These are phyloP conservation scores for Listrodromus nycthemerus DNA, from an alignment of 2,888 invertebrate species.

Conservation along the genomic window DNA sequence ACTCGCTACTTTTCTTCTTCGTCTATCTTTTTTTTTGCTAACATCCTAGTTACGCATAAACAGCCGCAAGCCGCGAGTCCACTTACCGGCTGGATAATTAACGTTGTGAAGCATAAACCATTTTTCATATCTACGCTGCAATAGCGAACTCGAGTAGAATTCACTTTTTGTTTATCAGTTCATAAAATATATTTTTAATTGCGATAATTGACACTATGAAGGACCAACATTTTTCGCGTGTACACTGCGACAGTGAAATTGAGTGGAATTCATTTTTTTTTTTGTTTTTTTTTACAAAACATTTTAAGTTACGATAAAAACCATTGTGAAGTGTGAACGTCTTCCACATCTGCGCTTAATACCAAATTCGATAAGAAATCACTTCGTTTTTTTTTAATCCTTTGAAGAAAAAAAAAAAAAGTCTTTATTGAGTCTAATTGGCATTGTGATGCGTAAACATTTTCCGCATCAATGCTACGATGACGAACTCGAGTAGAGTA, in stretches of 20 bases:
- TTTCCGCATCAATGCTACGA: neutral
- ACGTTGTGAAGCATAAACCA: slow-evolving; percentile 41
- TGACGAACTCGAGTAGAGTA: neutral
- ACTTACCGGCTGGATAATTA: slow-evolving; percentile 28
- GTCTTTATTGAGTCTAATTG: slow-evolving; percentile 1
- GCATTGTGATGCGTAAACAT: slow-evolving; percentile 40
- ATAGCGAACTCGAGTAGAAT: neutral
- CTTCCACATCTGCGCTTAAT: neutral
- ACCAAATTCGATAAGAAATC: neutral
- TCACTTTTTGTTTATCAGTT: neutral
- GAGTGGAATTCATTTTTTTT: neutral
- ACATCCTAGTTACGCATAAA: slow-evolving; percentile 17
- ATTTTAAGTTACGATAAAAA: slow-evolving; percentile 6
- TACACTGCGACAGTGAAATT: neutral
- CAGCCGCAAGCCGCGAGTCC: slow-evolving; percentile 9
- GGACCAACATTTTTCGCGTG: slow-evolving; percentile 28
- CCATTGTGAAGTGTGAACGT: slow-evolving; percentile 42
- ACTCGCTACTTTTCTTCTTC: slow-evolving; percentile 10
- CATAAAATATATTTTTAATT: too few relatives aligned
- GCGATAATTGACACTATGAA: slow-evolving; percentile 40
- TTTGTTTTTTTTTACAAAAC: neutral
- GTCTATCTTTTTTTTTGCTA: slow-evolving; percentile 5
- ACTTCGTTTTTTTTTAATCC: too few relatives aligned
- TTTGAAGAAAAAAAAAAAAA: too few relatives aligned
- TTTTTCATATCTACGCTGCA: neutral